Percentiles rank a stretch among this genome's conserved stretches.
Evolutionary conservation across 2,113 vertebrate species (phyloP).

Genomic region (Tupaia tana): DNA sequence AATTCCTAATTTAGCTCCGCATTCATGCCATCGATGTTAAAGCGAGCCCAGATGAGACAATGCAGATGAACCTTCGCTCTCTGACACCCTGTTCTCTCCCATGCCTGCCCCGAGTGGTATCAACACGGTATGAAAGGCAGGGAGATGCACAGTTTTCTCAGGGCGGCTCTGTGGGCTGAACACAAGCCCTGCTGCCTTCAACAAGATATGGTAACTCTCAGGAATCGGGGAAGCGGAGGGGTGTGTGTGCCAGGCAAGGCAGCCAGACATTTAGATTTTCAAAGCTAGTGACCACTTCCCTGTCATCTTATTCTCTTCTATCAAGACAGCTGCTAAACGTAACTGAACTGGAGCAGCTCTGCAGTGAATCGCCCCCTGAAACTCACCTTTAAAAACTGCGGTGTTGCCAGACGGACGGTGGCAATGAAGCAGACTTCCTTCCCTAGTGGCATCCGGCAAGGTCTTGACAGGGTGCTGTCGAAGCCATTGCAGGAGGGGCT

Average conservation of each 20-base stretch:
- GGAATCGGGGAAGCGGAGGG: not conserved
- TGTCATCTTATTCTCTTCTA: not conserved
- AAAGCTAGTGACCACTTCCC: not conserved
- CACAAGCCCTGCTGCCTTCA: not conserved
- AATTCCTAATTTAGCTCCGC: slow-evolving; percentile 11
- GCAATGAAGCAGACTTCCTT: slow-evolving; percentile 90
- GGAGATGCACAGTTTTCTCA: not conserved
- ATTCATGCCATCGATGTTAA: not conserved
- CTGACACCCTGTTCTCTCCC: not conserved
- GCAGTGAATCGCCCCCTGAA: not conserved
- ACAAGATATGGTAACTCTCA: fast-evolving
- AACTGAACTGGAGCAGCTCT: not conserved
- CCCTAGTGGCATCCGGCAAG: slow-evolving; percentile 83
- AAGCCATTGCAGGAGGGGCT: slow-evolving; percentile 88
- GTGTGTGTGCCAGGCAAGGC: fast-evolving
- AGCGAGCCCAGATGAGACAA: not conserved
- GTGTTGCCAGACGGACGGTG: slow-evolving; percentile 90
- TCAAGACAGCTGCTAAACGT: not conserved
- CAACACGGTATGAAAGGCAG: fast-evolving
- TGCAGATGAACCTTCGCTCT: not conserved
- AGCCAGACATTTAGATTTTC: not conserved
- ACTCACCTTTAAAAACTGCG: slow-evolving; percentile 90
- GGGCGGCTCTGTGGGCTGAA: not conserved
- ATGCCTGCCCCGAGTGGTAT: not conserved
- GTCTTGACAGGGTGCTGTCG: slow-evolving; percentile 86